Evolutionary conservation across 2,797 vertebrate species (phyloP).

Genomic region (Rhincodon typus): DNA sequence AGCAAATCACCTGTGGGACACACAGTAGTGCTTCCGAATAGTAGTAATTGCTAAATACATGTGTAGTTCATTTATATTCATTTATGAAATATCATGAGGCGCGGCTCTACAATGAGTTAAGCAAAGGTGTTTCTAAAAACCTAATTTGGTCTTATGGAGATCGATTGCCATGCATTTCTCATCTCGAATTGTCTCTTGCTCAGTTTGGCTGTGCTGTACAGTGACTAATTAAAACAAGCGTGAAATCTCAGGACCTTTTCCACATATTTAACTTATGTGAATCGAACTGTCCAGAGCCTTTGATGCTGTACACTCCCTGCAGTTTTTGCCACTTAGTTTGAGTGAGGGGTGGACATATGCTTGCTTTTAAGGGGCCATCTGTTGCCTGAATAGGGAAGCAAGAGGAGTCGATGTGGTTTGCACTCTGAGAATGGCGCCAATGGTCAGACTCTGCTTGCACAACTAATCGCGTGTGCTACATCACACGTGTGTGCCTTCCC

Average conservation of each 20-base stretch:
- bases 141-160: neutral
- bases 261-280: neutral
- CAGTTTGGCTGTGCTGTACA: neutral
- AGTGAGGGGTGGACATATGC: neutral
- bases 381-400: neutral
- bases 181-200: neutral
- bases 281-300: neutral
- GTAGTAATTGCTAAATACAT: neutral
- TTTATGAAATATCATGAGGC: neutral
- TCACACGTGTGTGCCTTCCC: no score
- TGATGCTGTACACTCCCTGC: neutral
- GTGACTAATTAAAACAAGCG: neutral
- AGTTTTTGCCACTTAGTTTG: neutral
- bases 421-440: neutral
- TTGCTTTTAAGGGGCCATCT: neutral
- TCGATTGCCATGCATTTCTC: neutral
- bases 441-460: no score
- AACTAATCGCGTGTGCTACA: neutral
- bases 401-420: neutral
- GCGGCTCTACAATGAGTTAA: neutral
- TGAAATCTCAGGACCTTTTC: slow-evolving; percentile 1
- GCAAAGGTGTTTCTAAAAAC: neutral
- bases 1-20: no score
- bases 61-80: slow-evolving; percentile 4
- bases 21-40: neutral